These are phyloP conservation scores for Gisinianus flammeolus DNA, from an alignment of 2,888 invertebrate species.

Conservation along the genomic window DNA sequence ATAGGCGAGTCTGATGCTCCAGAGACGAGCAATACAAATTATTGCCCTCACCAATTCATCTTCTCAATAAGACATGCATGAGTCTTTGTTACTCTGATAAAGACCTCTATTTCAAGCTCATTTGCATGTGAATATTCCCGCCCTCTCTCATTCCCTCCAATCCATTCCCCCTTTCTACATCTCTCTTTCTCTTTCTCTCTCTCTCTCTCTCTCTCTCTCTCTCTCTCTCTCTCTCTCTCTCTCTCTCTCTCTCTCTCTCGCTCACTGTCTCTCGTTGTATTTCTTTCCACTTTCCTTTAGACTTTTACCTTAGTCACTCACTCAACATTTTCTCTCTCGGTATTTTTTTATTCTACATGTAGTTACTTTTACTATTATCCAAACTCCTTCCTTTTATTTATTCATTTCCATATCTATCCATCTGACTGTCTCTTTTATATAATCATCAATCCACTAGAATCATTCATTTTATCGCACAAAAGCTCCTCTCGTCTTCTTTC, in stretches of 20 bases:
- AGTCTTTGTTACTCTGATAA: slow-evolving; percentile 40
- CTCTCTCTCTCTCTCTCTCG: slow-evolving; percentile 8
- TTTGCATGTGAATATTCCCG: slow-evolving; percentile 56
- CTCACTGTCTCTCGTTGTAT: slow-evolving; percentile 4
- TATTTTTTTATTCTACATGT: too few species aligned
- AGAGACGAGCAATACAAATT: slow-evolving; percentile 52
- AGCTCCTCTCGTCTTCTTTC: not conserved
- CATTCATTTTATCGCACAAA: not conserved
- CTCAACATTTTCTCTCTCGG: too few species aligned
- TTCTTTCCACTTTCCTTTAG: too few species aligned
- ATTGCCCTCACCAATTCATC: slow-evolving; percentile 53
- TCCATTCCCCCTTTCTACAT: not conserved
- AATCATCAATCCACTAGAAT: not conserved
- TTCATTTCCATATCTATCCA: too few species aligned
- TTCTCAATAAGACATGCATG: slow-evolving; percentile 42
- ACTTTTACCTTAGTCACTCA: too few species aligned
- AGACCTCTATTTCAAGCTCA: slow-evolving; percentile 48
- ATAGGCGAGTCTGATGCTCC: slow-evolving; percentile 20
- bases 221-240: too few species aligned
- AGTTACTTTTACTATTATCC: too few species aligned
- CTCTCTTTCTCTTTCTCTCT: slow-evolving; percentile 12
- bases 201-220: too few species aligned
- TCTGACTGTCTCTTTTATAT: not conserved
- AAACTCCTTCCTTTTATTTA: too few species aligned
- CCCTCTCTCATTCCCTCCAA: slow-evolving; percentile 6